Base-by-base conservation (phyloP, 1,140 invertebrate genomes). In the Leptinotarsa undecemlineata region DNA sequence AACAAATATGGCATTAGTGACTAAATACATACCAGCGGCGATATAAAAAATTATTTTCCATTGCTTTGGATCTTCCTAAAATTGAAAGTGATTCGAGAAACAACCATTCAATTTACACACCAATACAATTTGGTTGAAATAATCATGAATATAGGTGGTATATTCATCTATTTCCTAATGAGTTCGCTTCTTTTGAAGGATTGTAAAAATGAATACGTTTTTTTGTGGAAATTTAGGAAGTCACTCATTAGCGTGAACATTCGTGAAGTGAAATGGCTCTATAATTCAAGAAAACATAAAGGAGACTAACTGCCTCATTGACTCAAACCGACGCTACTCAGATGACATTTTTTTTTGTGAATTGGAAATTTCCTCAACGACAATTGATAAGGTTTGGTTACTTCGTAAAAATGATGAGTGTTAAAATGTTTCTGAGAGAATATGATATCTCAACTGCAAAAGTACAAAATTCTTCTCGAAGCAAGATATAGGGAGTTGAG, bases 31-130 rank as follows among this genome's bases (percentile, higher is more conserved):
- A 0, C 61, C 85, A 6, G 87, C 86, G 3, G 86, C 84, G 48
- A 90, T 86, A 82, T 86, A 90, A 77, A 91, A 91, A 0, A 91
- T 85, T 13, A 84, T 85, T 77, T 87, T 86, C 90, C 90, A 92
- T 48, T 73, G 74, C 15, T 20, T 15, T 14, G 64, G 67, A 75
- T 77, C 48, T 17, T 19, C 60, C 73, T 75, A 26, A 62, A 73
- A 74, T 57, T 57, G 15, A 57, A 57, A 57, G 5, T 19, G 4
- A 8, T 57, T 17, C n/a, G 3, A 5, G 1, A 0, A 15, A 2
- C 4, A 17, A 57, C 5, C 6, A 19, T 6, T 17, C 5, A 0
- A n/a, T 17, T 19, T 17, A 57, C 17, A 57, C 17, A 57, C 1
- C 4, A 57, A 33, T 1, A 33, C 8, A 57, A 17, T 15, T 57